These are phyloP conservation scores for Eupeodes luniger DNA, from an alignment of 2,888 invertebrate species.

Conservation along the genomic window DNA sequence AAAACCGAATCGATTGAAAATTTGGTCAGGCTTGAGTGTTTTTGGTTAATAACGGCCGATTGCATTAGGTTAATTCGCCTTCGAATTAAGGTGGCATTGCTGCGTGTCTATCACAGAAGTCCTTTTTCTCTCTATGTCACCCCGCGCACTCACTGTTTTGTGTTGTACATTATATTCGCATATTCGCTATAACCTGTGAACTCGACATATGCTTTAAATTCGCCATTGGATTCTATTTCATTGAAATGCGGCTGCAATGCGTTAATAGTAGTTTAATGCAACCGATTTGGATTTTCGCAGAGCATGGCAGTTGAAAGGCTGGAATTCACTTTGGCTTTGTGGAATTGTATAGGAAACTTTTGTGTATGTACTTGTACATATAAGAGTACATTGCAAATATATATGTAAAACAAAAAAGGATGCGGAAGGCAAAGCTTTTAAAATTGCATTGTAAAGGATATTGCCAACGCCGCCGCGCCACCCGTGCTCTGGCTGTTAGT, in stretches of 20 bases:
- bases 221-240: constrained; percentile 57
- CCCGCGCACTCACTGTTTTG: too few relatives aligned
- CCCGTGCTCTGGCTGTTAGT: too few relatives aligned
- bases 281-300: constrained; percentile 51
- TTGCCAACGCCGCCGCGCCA: background rate
- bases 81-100: constrained; percentile 54
- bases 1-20: constrained; percentile 78
- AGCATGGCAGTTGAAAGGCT: constrained; percentile 49
- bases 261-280: constrained; percentile 71
- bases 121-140: background rate
- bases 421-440: constrained; percentile 43
- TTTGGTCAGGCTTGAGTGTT: constrained; percentile 78
- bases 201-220: constrained; percentile 45
- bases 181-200: constrained; percentile 40
- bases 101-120: constrained; percentile 16
- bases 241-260: constrained; percentile 57
- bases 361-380: background rate
- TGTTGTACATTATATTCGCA: background rate
- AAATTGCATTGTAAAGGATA: constrained; percentile 33
- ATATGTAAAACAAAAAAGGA: constrained; percentile 5
- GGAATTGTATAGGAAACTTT: constrained; percentile 23
- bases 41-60: constrained; percentile 78
- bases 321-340: constrained; percentile 55
- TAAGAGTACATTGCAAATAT: constrained; percentile 20
- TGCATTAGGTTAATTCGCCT: constrained; percentile 77